Evolutionary conservation across 2,797 vertebrate species (phyloP), one percentile per base, ranked within the genome.

Genomic region (Microctenopoma steveboyesi): DNA sequence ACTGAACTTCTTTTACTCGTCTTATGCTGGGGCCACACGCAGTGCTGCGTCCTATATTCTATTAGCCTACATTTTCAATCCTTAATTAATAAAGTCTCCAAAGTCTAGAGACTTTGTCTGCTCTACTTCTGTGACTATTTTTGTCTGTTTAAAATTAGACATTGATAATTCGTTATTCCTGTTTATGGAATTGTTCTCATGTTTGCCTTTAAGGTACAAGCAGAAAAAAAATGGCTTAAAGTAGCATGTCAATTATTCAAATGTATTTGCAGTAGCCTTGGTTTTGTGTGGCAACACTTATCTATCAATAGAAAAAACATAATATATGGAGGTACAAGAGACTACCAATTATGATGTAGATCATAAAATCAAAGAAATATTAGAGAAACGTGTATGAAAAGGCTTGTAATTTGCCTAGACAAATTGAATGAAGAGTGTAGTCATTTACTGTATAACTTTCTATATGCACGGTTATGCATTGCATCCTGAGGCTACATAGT

Each of bases 21-120:
- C 55, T 79, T 73, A 64, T 30, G 13, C 40, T 2, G 5, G 11
- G 15, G 57, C 78, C 76, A 63, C 66, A 70, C 74, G 68, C 72
- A 76, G 65, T 67, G 74, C 16, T 49, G 22, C 65, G 69, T 27
- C 51, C 54, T 52, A 42, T 75, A 71, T 68, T 85, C 58, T 79
- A 78, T 84, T 83, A 85, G 58, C 74, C 79, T 81, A 84, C 63
- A 68, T 87, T 76, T 86, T 78, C 47, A 80, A 14, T 35, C 45
- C 43, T 71, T 78, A 76, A 82, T 86, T 87, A 84, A 63, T 59
- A 55, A 65, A 78, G 55, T 78, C 73, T 84, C 73, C 58, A 46
- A 82, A 66, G 80, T 77, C 60, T 69, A 65, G 77, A 74, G 18
- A 18, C 18, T 18, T 18, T 53, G 51, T 64, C 39, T 70, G 72